Conservation (phyloP, 2,113 vertebrate species). For the Andinoacara biseriatus region DNA sequence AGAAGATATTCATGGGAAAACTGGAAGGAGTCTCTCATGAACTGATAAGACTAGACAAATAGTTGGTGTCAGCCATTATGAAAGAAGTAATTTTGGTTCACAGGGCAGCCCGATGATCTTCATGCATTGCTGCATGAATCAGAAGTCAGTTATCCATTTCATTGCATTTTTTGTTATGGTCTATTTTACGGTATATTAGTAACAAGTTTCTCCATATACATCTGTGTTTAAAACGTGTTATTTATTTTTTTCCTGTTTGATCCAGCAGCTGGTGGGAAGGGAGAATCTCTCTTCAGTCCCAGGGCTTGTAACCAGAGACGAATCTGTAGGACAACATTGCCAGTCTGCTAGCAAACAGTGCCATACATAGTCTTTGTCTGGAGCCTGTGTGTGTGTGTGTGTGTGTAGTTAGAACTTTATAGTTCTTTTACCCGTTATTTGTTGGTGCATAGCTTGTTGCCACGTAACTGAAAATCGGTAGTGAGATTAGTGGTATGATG, state of each 20-base stretch:
- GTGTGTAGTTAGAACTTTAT: background rate
- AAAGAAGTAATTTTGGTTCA: background rate
- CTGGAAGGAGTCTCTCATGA: background rate
- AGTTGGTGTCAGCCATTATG: background rate
- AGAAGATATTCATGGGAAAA: conserved; percentile 9
- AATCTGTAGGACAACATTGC: conserved; percentile 9
- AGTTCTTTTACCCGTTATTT: background rate
- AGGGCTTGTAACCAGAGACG: conserved; percentile 66
- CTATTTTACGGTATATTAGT: conserved; percentile 11
- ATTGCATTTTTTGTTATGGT: background rate
- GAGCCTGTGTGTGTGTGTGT: background rate
- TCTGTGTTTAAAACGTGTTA: conserved; percentile 22
- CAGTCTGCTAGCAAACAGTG: conserved; percentile 15
- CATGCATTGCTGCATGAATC: background rate
- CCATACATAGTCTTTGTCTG: conserved; percentile 4
- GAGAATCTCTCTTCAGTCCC: conserved; percentile 56
- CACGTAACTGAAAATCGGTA: background rate
- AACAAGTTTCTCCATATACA: background rate
- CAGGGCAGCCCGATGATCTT: background rate
- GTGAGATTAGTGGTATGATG: background rate
- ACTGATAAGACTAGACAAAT: background rate
- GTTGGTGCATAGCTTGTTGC: background rate
- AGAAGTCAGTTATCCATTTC: background rate
- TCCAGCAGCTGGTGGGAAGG: conserved; percentile 65
- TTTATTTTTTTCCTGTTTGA: conserved; percentile 38